Conservation (phyloP, 2,888 invertebrate species). For the Agrenia bidenticulata region DNA sequence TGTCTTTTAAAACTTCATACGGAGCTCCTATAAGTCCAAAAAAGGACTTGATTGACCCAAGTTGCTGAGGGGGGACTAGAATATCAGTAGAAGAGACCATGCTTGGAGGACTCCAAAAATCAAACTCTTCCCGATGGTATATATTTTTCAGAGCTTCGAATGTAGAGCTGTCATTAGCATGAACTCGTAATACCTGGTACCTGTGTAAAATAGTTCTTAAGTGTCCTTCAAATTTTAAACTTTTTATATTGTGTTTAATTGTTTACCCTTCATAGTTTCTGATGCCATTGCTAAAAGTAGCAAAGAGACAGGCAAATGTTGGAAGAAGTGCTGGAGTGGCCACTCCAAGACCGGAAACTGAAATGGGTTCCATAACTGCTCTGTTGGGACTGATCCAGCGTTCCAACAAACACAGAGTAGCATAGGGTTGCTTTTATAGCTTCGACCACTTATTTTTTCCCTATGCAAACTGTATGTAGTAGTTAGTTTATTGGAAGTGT, state of each 20-base stretch:
- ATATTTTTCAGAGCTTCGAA: constrained; percentile 46
- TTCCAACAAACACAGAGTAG: not conserved
- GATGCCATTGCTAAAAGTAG: constrained; percentile 35
- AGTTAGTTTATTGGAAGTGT: too few species aligned
- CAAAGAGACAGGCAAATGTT: constrained; percentile 43
- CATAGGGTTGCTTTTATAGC: constrained; percentile 4
- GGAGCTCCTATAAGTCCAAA: constrained; percentile 42
- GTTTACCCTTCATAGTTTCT: constrained; percentile 47
- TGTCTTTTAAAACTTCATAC: constrained; percentile 43
- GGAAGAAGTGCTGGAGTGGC: constrained; percentile 29
- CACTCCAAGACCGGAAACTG: constrained; percentile 29
- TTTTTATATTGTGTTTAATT: too few species aligned
- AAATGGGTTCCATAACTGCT: constrained; percentile 56
- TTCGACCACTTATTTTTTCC: too few species aligned
- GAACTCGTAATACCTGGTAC: constrained; percentile 47
- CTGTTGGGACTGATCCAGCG: constrained; percentile 56
- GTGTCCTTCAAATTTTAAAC: too few species aligned
- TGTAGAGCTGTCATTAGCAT: constrained; percentile 31
- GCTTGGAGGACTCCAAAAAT: constrained; percentile 65
- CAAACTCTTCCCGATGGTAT: constrained; percentile 57
- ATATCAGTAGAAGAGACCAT: constrained; percentile 66
- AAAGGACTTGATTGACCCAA: constrained; percentile 32
- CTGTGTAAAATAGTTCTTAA: constrained; percentile 26
- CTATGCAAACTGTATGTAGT: too few species aligned
- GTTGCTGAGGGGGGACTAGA: constrained; percentile 67